A percentile compares a stretch with the other conserved stretches of the same genome.
These are phyloP conservation scores for Heteropelma amictum DNA, from an alignment of 2,888 invertebrate genomes.

Conservation along the genomic window DNA sequence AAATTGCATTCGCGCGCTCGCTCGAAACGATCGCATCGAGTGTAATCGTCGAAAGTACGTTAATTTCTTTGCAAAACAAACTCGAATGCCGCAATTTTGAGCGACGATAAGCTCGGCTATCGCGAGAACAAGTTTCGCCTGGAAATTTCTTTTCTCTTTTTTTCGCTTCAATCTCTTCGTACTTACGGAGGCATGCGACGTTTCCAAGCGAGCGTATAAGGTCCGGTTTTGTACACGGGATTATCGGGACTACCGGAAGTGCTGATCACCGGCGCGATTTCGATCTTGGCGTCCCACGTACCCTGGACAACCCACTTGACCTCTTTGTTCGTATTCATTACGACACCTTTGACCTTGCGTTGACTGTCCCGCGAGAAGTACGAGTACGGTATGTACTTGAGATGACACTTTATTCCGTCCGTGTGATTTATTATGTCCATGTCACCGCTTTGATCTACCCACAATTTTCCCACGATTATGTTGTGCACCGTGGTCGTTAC, in stretches of 20 bases:
- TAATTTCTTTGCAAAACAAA: too few relatives aligned
- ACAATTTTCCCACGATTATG: constrained; percentile 99
- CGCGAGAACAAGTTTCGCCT: too few relatives aligned
- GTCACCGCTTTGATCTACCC: constrained; percentile 99
- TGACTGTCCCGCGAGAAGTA: constrained; percentile 99
- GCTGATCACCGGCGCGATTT: constrained; percentile 92
- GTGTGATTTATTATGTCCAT: constrained; percentile 97
- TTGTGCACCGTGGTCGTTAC: constrained; percentile 99
- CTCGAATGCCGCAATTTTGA: too few relatives aligned
- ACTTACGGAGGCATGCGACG: constrained; percentile 86
- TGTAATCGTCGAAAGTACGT: too few relatives aligned
- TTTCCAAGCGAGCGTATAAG: constrained; percentile 92
- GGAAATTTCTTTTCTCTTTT: background rate
- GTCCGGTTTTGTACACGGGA: constrained; percentile 95
- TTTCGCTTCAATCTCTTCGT: constrained; percentile 2
- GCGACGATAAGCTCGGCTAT: too few relatives aligned
- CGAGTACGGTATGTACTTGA: constrained; percentile 98
- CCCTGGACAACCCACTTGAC: constrained; percentile 88
- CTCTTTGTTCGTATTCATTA: constrained; percentile 86
- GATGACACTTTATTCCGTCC: constrained; percentile 94
- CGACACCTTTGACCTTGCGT: constrained; percentile 90
- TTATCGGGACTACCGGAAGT: constrained; percentile 85
- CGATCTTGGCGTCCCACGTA: constrained; percentile 97
- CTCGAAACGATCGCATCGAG: too few relatives aligned
- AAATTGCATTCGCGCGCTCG: too few relatives aligned